A percentile compares a stretch with the other conserved stretches of the same genome.
Evolutionary conservation across 2,113 vertebrate species (phyloP).

Genomic region (Setophaga coronata): DNA sequence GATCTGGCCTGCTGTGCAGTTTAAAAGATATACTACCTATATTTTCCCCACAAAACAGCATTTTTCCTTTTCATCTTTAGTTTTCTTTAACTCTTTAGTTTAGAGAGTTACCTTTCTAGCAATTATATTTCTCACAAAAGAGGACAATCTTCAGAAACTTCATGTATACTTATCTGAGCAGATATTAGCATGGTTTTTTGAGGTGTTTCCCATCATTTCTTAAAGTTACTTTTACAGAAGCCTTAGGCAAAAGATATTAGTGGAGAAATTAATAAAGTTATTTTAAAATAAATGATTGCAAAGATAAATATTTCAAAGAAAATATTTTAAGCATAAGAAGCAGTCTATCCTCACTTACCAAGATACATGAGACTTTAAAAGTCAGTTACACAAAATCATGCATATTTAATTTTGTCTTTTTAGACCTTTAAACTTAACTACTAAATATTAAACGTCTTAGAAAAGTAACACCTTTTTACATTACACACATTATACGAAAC

Average conservation of each 20-base stretch:
- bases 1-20: neutral
- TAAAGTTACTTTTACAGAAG: neutral
- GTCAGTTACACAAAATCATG: neutral
- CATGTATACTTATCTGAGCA: neutral
- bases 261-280: neutral
- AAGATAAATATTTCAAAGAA: neutral
- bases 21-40: neutral
- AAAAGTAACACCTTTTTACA: neutral
- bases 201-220: fast-evolving
- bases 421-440: neutral
- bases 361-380: neutral
- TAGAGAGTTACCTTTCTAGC: neutral
- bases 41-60: neutral
- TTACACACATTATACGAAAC: neutral
- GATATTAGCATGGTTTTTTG: neutral
- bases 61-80: neutral
- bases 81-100: neutral
- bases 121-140: neutral
- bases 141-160: neutral
- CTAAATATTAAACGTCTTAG: neutral
- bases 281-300: neutral
- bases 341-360: neutral
- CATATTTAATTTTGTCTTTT: neutral
- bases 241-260: neutral
- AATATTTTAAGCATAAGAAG: neutral